A percentile compares a stretch with the other conserved stretches of the same genome.
phyloP scores from a whole-genome alignment of 2,797 vertebrate genomes.

The Pseudochirops cupreus region DNA sequence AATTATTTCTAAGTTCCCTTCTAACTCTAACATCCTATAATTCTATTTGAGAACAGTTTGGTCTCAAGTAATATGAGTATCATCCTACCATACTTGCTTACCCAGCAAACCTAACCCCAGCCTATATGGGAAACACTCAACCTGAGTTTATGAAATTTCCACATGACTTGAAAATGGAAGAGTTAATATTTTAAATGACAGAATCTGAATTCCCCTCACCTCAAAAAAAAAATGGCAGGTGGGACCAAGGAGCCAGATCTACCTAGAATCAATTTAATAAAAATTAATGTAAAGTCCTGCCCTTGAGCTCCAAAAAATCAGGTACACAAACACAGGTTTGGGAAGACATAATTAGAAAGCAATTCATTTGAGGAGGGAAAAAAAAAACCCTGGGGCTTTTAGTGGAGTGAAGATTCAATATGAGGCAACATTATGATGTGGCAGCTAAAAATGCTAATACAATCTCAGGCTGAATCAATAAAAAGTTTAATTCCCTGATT shows the following conservation, averaged over 20 bases:
- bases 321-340: neutral
- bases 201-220: neutral
- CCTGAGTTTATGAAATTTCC: neutral
- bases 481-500: neutral
- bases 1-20: neutral
- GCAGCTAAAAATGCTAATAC: neutral
- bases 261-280: neutral
- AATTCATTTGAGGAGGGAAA: neutral
- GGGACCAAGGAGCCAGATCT: neutral
- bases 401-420: neutral
- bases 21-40: neutral
- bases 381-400: neutral
- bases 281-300: neutral
- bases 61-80: neutral
- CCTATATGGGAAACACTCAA: neutral
- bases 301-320: neutral
- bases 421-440: neutral
- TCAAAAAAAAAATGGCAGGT: neutral
- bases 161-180: neutral
- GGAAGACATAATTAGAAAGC: neutral
- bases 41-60: neutral
- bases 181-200: neutral
- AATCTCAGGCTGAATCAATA: neutral
- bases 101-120: neutral
- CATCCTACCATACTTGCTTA: neutral